Percentiles rank a stretch among this genome's conserved stretches.
These are phyloP conservation scores for Rhizomys pruinosus DNA, from an alignment of 2,113 vertebrate species.

Conservation along the genomic window DNA sequence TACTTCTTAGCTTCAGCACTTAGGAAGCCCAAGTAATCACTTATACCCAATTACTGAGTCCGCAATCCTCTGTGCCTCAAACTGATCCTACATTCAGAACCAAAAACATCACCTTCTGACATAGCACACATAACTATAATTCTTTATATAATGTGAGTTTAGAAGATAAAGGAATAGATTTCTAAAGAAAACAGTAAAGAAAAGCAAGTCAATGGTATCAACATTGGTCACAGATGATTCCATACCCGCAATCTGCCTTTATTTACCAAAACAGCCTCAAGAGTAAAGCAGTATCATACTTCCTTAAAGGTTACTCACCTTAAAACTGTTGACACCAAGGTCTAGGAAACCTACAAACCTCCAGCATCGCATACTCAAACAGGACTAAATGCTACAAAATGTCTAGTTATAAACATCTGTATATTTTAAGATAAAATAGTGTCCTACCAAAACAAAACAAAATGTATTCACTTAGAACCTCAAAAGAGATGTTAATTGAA, in stretches of 20 bases:
- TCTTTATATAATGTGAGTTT: background rate
- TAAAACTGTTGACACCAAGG: slow-evolving; percentile 1
- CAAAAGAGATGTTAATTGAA: background rate
- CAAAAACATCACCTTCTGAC: background rate
- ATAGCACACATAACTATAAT: background rate
- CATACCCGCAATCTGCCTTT: background rate
- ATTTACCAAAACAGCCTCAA: slow-evolving; percentile 13
- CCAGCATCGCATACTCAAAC: background rate
- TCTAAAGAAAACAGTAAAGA: background rate
- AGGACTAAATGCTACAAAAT: background rate
- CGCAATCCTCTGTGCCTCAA: background rate
- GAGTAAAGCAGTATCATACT: background rate
- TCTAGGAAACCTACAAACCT: background rate
- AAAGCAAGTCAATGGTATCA: background rate
- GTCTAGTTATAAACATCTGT: background rate
- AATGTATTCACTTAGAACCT: background rate
- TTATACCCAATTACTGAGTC: background rate
- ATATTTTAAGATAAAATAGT: background rate
- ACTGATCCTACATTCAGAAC: background rate
- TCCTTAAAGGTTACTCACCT: background rate
- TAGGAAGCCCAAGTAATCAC: background rate
- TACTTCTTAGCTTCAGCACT: background rate
- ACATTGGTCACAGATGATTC: background rate
- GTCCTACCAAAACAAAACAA: background rate
- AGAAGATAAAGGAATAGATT: background rate